Evolutionary conservation across 2,888 invertebrate species (phyloP).

Genomic region (Atherix ibis): DNA sequence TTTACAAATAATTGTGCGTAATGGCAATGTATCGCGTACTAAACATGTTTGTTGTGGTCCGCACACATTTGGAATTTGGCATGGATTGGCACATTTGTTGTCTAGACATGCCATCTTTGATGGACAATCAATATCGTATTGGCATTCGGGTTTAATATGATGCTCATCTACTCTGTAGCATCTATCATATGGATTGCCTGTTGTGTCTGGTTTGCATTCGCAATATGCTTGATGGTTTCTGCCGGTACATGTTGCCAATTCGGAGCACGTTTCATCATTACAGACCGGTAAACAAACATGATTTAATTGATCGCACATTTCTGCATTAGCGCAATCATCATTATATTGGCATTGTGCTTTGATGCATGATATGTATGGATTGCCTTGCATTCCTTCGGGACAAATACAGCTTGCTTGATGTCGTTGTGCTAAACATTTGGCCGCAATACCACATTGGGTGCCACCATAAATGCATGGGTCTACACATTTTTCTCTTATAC

Average conservation of each 20-base stretch:
- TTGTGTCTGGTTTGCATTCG: slow-evolving; percentile 54
- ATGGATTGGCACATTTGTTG: slow-evolving; percentile 60
- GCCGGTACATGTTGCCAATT: slow-evolving; percentile 59
- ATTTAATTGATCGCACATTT: slow-evolving; percentile 70
- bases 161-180: no score
- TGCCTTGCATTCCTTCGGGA: slow-evolving; percentile 71
- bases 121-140: slow-evolving; percentile 59
- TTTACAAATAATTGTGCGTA: slow-evolving; percentile 72
- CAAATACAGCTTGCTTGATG: slow-evolving; percentile 71
- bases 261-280: slow-evolving; percentile 64
- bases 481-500: slow-evolving; percentile 62
- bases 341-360: slow-evolving; percentile 73
- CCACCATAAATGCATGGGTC: slow-evolving; percentile 54
- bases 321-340: slow-evolving; percentile 72
- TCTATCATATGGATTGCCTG: slow-evolving; percentile 63
- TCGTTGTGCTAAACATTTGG: slow-evolving; percentile 55
- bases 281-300: slow-evolving; percentile 70
- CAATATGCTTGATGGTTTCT: slow-evolving; percentile 64
- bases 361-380: slow-evolving; percentile 66
- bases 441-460: slow-evolving; percentile 61
- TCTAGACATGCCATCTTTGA: slow-evolving; percentile 63
- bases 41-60: slow-evolving; percentile 62
- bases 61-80: slow-evolving; percentile 54
- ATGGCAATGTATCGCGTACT: slow-evolving; percentile 60
- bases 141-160: slow-evolving; percentile 54